Evolutionary conservation across 2,113 vertebrate species (phyloP).

Genomic region (Gavia stellata): DNA sequence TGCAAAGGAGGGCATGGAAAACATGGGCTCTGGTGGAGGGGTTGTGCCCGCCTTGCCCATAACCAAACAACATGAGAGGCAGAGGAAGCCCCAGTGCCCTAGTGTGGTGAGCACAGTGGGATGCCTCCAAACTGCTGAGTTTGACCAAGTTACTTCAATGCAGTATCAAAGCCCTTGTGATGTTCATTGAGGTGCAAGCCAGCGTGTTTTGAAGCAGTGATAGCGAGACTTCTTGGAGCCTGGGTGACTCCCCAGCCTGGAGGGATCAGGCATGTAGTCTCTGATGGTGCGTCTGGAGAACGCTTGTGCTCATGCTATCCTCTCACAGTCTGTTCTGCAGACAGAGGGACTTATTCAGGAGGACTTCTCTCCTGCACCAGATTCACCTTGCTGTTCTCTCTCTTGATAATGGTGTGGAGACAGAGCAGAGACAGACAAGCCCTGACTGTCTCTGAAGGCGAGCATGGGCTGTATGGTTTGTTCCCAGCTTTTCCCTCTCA

Average conservation of each 20-base stretch:
- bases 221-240: slow-evolving; percentile 52
- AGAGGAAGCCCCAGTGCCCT: background rate
- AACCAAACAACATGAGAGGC: background rate
- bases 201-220: slow-evolving; percentile 49
- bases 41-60: background rate
- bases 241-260: slow-evolving; percentile 54
- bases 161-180: slow-evolving; percentile 49
- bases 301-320: background rate
- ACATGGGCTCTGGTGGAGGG: background rate
- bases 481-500: background rate
- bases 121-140: background rate
- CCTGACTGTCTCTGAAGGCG: background rate
- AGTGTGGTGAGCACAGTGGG: background rate
- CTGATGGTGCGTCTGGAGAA: background rate
- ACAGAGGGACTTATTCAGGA: background rate
- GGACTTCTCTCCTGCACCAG: background rate
- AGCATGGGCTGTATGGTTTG: background rate
- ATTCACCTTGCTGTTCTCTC: background rate
- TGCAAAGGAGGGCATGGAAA: background rate
- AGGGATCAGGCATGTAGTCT: slow-evolving; percentile 21
- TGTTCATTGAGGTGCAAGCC: slow-evolving; percentile 33
- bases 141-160: background rate
- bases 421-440: background rate
- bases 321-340: background rate
- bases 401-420: background rate